Evolutionary conservation across 2,113 vertebrate species (phyloP).

Genomic region (Grantiella picta): DNA sequence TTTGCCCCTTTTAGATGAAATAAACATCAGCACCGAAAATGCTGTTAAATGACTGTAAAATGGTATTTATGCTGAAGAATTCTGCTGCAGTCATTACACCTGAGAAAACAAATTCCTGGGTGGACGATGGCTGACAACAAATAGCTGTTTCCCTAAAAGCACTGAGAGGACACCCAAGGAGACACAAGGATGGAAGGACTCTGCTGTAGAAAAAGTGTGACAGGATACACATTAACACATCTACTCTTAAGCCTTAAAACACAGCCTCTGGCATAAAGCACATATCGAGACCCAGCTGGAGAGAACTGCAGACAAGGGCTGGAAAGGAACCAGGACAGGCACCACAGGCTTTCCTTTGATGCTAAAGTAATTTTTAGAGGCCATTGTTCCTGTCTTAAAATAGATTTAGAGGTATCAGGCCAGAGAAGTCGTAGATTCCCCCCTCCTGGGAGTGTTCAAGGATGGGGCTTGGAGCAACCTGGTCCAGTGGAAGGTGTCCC

Average conservation of each 20-base stretch:
- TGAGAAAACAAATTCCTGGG: background rate
- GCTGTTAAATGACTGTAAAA: slow-evolving; percentile 54
- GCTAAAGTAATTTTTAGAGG: background rate
- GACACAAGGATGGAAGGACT: background rate
- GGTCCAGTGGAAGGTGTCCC: background rate
- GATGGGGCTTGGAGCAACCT: background rate
- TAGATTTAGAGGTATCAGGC: background rate
- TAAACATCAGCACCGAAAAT: slow-evolving; percentile 59
- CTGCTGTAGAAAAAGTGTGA: background rate
- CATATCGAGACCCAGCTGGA: background rate
- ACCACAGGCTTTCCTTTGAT: background rate
- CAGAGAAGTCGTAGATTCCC: background rate
- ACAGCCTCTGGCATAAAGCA: background rate
- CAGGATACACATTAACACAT: background rate
- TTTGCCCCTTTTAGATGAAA: slow-evolving; percentile 67
- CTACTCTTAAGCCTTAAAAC: background rate
- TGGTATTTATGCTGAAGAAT: slow-evolving; percentile 6
- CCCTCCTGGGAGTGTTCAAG: background rate
- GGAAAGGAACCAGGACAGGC: background rate
- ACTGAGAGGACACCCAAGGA: background rate
- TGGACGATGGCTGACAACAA: background rate
- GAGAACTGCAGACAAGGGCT: background rate
- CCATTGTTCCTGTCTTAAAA: background rate
- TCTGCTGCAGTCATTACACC: background rate
- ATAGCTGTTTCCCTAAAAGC: background rate